Conservation (phyloP, 2,797 vertebrate genomes). For the Danionella dracula region DNA sequence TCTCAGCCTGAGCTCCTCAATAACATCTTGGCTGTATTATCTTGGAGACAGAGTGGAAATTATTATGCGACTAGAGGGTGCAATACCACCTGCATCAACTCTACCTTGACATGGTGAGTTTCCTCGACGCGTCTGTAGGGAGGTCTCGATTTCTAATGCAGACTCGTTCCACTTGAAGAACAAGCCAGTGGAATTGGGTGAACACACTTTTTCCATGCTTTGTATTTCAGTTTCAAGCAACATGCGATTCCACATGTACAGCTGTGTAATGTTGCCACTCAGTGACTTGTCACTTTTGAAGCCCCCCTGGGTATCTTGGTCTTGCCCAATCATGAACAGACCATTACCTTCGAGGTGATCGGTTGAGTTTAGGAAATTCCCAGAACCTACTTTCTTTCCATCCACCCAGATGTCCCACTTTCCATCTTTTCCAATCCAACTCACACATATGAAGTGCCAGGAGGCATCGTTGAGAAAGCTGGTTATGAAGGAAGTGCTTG, state of each 20-base stretch:
- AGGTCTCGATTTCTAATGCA: conserved; percentile 58
- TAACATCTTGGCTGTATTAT: conserved; percentile 49
- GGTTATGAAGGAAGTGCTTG: conserved; percentile 50
- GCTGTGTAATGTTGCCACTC: conserved; percentile 67
- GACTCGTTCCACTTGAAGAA: conserved; percentile 64
- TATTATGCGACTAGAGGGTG: background rate
- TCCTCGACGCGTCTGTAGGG: conserved; percentile 47
- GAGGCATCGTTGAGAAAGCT: conserved; percentile 58
- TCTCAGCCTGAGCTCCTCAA: conserved; percentile 49
- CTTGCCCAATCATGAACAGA: conserved; percentile 66
- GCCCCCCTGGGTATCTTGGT: conserved; percentile 57
- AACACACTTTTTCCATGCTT: conserved; percentile 66
- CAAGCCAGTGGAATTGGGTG: conserved; percentile 59
- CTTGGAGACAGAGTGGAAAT: conserved; percentile 20
- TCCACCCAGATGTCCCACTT: conserved; percentile 59
- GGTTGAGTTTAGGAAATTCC: conserved; percentile 45
- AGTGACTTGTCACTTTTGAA: conserved; percentile 63
- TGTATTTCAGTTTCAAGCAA: conserved; percentile 59
- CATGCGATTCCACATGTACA: conserved; percentile 70
- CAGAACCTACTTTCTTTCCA: conserved; percentile 39
- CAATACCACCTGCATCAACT: background rate
- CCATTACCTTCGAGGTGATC: conserved; percentile 54
- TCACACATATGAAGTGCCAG: conserved; percentile 68
- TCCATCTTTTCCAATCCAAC: conserved; percentile 60
- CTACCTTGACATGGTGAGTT: conserved; percentile 66